These are phyloP conservation scores for Dryas iulia DNA, from an alignment of 1,140 invertebrate genomes.

Conservation along the genomic window DNA sequence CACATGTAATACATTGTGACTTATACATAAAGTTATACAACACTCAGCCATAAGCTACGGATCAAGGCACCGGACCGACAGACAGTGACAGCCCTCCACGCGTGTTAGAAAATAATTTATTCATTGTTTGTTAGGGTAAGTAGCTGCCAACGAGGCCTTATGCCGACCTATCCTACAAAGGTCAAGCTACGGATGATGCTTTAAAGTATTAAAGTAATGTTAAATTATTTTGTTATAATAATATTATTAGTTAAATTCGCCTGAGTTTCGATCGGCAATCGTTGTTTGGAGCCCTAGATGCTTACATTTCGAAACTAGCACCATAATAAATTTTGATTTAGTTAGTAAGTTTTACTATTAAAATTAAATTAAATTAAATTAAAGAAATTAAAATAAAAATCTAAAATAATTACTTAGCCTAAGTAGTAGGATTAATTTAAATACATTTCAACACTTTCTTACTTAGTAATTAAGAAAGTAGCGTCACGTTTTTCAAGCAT, in stretches of 20 bases:
- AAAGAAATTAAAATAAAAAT: no score
- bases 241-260: not conserved
- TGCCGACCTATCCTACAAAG: not conserved
- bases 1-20: not conserved
- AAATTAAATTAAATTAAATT: no score
- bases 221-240: not conserved
- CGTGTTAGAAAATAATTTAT: conserved; percentile 41
- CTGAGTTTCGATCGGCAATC: not conserved
- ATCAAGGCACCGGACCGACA: conserved; percentile 26
- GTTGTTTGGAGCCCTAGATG: no score
- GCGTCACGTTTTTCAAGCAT: no score
- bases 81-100: conserved; percentile 36
- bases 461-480: no score
- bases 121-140: conserved; percentile 36
- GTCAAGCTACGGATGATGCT: not conserved
- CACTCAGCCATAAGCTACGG: not conserved
- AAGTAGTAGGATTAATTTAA: no score
- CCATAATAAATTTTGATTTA: no score
- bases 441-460: no score
- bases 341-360: no score
- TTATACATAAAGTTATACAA: not conserved
- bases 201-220: not conserved
- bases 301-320: no score
- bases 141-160: conserved; percentile 30
- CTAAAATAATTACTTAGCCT: no score